Evolutionary conservation across 2,888 invertebrate species (phyloP), one percentile per base, ranked within the genome.

Genomic region (Argyresthia albistria): DNA sequence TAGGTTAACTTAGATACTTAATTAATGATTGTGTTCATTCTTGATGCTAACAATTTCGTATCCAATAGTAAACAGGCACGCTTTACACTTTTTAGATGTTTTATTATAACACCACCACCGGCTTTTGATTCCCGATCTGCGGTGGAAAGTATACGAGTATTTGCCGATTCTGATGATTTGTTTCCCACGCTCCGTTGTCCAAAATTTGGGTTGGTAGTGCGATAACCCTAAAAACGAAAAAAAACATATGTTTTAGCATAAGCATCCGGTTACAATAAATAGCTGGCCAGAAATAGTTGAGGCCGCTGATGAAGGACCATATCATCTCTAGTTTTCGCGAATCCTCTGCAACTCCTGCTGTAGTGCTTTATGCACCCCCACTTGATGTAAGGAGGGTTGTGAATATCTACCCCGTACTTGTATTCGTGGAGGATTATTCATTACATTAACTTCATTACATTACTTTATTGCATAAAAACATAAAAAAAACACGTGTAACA

Each of bases 71-170:
- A n/a, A 25, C 9, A 50, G 11, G 3, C n/a, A 9, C 1, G 73
- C 71, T 3, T 60, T 62, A 50, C 73, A 73, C 6, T 61, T 60
- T 48, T 56, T 68, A 53, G 63, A 60, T 50, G 63, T 62, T 50
- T 72, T 66, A 1, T 66, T 72, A 4, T 76, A 74, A 54, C 78
- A 79, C 1, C 66, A 59, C 79, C 79, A 78, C 46, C 69, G 57
- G 8, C 57, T 66, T 50, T 63, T 64, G 2, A 51, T 48, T 0
- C 64, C 59, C 0, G 55, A 55, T 0, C 55, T 56, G 11, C 57
- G 59, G 25, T 64, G 59, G 7, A 55, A 55, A 12, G 58, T 61
- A 52, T 43, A 53, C 14, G 43, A 16, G 51, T 51, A 51, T n/a
- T 12, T 12, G 10, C 51, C 43, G 6, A 51, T 36, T 43, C 4